Conservation (phyloP, 2,888 invertebrate genomes). For the Pachydiplax longipennis region DNA sequence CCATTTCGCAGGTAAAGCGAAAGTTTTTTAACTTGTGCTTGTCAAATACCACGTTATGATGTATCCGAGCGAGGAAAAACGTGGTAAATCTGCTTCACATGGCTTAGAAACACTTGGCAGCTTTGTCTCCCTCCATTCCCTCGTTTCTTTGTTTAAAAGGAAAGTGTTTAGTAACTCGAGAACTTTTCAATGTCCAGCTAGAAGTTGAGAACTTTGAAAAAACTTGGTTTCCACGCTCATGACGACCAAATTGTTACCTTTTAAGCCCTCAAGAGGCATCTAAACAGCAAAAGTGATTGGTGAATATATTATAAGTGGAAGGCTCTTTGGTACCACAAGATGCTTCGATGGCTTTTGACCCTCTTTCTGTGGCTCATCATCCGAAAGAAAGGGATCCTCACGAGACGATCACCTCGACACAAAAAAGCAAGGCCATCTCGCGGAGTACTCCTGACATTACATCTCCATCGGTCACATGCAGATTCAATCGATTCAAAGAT, state of each 20-base stretch:
- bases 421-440: not conserved
- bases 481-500: not conserved
- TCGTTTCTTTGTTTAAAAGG: too few relatives aligned
- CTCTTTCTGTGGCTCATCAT: not conserved
- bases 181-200: too few relatives aligned
- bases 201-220: not conserved
- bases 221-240: not conserved
- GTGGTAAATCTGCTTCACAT: too few relatives aligned
- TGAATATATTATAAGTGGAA: not conserved
- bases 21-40: too few relatives aligned
- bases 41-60: too few relatives aligned
- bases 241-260: not conserved
- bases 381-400: not conserved
- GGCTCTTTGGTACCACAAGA: not conserved
- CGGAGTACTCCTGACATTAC: not conserved
- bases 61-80: too few relatives aligned
- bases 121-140: too few relatives aligned
- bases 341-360: not conserved
- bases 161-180: too few relatives aligned
- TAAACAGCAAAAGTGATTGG: not conserved
- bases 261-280: not conserved
- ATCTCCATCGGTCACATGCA: not conserved
- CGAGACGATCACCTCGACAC: not conserved
- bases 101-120: too few relatives aligned
- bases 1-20: too few relatives aligned